These are phyloP conservation scores for Antheraea yamamai DNA, from an alignment of 2,888 invertebrate genomes.

Conservation along the genomic window DNA sequence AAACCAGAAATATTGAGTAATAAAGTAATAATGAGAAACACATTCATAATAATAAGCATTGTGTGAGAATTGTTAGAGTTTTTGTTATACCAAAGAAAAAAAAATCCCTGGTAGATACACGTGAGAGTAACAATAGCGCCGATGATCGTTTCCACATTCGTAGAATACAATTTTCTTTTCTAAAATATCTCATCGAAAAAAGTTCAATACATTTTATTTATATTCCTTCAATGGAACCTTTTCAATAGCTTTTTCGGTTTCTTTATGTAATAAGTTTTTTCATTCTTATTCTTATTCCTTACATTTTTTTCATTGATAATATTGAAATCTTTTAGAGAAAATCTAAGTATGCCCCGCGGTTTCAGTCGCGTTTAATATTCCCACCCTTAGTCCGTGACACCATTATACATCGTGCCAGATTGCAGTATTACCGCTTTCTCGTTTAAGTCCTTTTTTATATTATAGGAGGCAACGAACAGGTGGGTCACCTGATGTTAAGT, in stretches of 20 bases:
- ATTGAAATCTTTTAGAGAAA: background rate
- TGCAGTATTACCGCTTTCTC: too few relatives aligned
- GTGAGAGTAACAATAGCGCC: slow-evolving; percentile 9
- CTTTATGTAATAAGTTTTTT: background rate
- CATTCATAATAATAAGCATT: background rate
- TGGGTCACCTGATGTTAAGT: too few relatives aligned
- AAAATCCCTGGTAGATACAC: slow-evolving; percentile 4
- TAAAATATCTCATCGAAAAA: slow-evolving; percentile 3
- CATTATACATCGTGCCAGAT: too few relatives aligned
- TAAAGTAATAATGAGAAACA: background rate
- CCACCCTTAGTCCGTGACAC: too few relatives aligned
- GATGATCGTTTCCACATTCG: slow-evolving; percentile 5
- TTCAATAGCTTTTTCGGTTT: slow-evolving; percentile 4
- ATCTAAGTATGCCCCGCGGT: background rate
- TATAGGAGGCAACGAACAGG: too few relatives aligned
- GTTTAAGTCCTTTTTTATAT: too few relatives aligned
- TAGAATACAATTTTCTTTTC: slow-evolving; percentile 3
- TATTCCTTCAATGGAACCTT: slow-evolving; percentile 1
- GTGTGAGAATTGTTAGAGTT: background rate
- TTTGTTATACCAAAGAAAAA: background rate
- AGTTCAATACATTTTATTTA: background rate
- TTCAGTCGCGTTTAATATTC: background rate
- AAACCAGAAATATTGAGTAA: background rate
- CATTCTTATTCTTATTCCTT: background rate
- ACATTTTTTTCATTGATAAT: background rate